These are phyloP conservation scores for Drosophila kikkawai DNA, from an alignment of 1,140 invertebrate species.

Conservation along the genomic window DNA sequence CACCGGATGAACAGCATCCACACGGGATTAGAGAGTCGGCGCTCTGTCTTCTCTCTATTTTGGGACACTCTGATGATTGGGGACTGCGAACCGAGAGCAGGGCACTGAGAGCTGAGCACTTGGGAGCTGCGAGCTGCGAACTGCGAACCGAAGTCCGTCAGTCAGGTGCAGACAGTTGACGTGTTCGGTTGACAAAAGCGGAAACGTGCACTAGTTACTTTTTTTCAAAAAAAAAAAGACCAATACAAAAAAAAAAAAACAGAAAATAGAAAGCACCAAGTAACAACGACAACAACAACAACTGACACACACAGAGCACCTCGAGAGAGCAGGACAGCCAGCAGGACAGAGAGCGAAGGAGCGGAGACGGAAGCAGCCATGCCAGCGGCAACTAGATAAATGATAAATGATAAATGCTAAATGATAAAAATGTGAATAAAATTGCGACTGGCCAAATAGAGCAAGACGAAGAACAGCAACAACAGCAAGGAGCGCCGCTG, in stretches of 20 bases:
- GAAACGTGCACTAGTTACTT: constrained; percentile 51
- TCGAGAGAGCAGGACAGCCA: constrained; percentile 22
- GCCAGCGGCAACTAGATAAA: constrained; percentile 30
- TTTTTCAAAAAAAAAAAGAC: constrained; percentile 10
- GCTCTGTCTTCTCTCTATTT: constrained; percentile 59
- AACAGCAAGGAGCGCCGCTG: constrained; percentile 31
- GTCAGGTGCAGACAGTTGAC: constrained; percentile 85
- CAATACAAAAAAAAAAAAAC: background rate
- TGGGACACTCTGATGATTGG: constrained; percentile 9
- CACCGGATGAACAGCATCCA: constrained; percentile 68
- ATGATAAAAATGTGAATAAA: constrained; percentile 48
- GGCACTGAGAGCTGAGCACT: constrained; percentile 12
- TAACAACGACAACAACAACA: constrained; percentile 6
- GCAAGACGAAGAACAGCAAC: constrained; percentile 43
- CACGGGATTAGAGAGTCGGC: constrained; percentile 44
- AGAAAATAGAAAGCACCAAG: constrained; percentile 7
- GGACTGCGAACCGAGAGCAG: constrained; percentile 23
- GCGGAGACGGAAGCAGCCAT: constrained; percentile 23
- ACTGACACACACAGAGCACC: constrained; percentile 36
- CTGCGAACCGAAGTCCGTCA: constrained; percentile 48
- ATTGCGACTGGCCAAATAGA: constrained; percentile 34
- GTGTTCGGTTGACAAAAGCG: constrained; percentile 82
- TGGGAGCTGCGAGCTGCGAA: constrained; percentile 29
- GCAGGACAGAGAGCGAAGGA: constrained; percentile 14
- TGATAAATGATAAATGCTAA: constrained; percentile 12